A percentile compares a stretch with the other conserved stretches of the same genome.
phyloP scores from a whole-genome alignment of 2,113 vertebrate genomes.

The Ophthalmolycus amberensis region DNA sequence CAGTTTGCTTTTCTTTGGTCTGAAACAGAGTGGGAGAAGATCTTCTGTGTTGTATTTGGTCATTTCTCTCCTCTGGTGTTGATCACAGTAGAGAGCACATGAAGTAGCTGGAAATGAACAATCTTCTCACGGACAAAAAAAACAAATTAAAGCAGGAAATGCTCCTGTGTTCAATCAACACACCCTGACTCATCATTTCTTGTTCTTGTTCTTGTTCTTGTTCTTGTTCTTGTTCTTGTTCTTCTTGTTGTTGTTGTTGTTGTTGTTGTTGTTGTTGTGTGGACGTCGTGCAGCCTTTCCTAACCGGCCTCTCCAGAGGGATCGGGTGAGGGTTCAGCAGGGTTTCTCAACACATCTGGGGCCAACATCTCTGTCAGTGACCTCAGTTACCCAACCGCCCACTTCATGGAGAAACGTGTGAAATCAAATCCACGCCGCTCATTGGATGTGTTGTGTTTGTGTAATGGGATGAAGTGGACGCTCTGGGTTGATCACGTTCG shows the following conservation, averaged over 20 bases:
- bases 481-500: too few species aligned
- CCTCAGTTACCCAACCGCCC: conserved; percentile 41
- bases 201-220: too few species aligned
- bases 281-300: conserved; percentile 7
- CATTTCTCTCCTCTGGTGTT: background rate
- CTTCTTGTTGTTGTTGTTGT: too few species aligned
- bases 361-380: conserved; percentile 9
- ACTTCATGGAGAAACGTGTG: conserved; percentile 18
- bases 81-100: background rate
- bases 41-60: background rate
- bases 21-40: background rate
- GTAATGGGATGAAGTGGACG: background rate
- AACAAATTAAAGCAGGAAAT: background rate
- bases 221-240: too few species aligned
- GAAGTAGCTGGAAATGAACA: background rate
- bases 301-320: conserved; percentile 11
- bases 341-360: conserved; percentile 52
- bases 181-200: conserved; percentile 2
- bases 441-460: too few species aligned
- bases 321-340: conserved; percentile 51
- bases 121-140: conserved; percentile 5
- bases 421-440: too few species aligned
- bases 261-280: background rate
- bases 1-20: conserved; percentile 46
- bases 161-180: background rate